Base-by-base conservation (phyloP, 1,140 invertebrate genomes). In the Zophobas morio region DNA sequence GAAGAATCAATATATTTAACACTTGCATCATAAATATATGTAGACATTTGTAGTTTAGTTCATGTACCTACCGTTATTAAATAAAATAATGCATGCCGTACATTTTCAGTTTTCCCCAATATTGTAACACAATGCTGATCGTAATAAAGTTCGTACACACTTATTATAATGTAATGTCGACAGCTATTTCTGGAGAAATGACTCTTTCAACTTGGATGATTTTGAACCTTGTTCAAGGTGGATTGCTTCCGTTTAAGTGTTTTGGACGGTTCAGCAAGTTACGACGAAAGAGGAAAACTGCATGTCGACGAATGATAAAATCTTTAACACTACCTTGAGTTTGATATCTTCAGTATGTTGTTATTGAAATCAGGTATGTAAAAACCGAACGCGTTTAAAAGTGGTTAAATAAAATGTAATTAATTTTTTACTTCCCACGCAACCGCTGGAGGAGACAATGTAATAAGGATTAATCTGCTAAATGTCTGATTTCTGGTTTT, bases 181-280 rank as follows among this genome's bases (percentile, higher is more conserved):
- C 56, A 60, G 56, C 6, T 60, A 33, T 60, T 60, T 60, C 56
- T 60, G 56, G 56, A 60, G 56, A 60, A 60, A 36, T 60, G 56
- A 36, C 36, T 60, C 37, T 60, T 60, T 60, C 56, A 36, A 60
- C 33, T 60, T 35, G 34, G 56, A 37, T 60, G 56, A 60, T 60
- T 60, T 60, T 60, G 35, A 60, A 36, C 35, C 56, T 60, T 60
- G 35, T 60, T 60, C 56, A 60, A 60, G 56, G 56, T 60, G 56
- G 56, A 60, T 66, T 40, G 60, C 60, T 66, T 66, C 60, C 60
- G 60, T 66, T 60, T 37, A 60, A 60, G 56, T 60, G 56, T 60
- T 60, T 20, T 60, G 33, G 56, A 39, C 56, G 56, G 34, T 60
- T 36, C 56, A 60, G 56, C 56, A 60, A n/a, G 56, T 60, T 60